Base-by-base conservation (phyloP, 2,113 vertebrate genomes). In the Ploceus nigricollis region DNA sequence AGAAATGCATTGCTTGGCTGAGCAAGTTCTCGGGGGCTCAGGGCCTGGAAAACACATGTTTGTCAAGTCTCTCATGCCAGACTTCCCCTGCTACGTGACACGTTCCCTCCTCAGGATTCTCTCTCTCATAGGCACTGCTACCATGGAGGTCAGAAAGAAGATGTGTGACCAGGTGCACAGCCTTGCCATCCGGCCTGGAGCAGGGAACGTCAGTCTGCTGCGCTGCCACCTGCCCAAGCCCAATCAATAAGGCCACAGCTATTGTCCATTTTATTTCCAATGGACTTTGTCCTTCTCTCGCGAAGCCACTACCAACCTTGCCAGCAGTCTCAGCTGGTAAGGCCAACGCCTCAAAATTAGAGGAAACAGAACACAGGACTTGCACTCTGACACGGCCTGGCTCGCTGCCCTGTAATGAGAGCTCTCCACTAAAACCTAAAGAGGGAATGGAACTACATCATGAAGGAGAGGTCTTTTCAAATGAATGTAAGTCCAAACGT, bases 161-260 rank as follows among this genome's bases (percentile, higher is more conserved):
- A 68, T 40, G 5, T 20, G 45, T 53, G 73, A 57, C 72, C 40
- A n/a, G 58, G 9, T 37, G 64, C 28, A 3, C 37, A 20, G 30
- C 83, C 66, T 28, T 24, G 14, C 7, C 47, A 28, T 20, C 42
- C 60, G 22, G 35, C 5, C 3, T 22, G 58, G 44, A 15, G 30
- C 39, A 25, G 3, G 12, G 23, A 40, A 23, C 6, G 13, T 35
- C 72, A 20, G 6, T 14, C 50, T 56, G 69, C 45, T 70, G 37
- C 0, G 0, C 23, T 44, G 44, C 13, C 75, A 50, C 17, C 44
- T 47, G 70, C 4, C 3, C 2, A 37, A n/a, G 10, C 19, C 31
- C 31, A 68, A 71, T 33, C 44, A 27, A 11, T 31, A 72, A 60
- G 53, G 39, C 35, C 33, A 25, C 56, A 42, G 39, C 18, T 68